Percentiles rank a stretch among this genome's conserved stretches.
Evolutionary conservation across 2,888 invertebrate species (phyloP).

Genomic region (Eristalinus aeneus): DNA sequence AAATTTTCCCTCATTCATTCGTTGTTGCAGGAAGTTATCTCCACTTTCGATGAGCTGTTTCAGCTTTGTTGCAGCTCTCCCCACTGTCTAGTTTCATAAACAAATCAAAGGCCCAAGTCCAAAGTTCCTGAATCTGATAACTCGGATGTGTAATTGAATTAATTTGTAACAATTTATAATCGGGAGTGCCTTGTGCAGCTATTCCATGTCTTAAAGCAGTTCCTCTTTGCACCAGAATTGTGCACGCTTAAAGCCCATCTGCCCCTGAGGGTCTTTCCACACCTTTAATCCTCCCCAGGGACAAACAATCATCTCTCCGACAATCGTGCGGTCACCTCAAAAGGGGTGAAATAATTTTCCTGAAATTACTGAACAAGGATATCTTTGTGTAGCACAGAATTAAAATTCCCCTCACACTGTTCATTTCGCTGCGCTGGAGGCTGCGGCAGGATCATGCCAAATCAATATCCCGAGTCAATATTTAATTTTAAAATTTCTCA

Average conservation of each 20-base stretch:
- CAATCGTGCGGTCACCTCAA: background rate
- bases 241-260: background rate
- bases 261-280: too few species aligned
- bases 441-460: constrained; percentile 13
- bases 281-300: background rate
- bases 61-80: background rate
- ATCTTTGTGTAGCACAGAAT: background rate
- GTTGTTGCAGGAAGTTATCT: too few species aligned
- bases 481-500: constrained; percentile 48
- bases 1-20: too few species aligned
- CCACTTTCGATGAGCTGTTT: too few species aligned
- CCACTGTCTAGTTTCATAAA: background rate
- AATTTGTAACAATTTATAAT: background rate
- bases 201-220: background rate
- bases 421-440: background rate
- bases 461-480: constrained; percentile 60
- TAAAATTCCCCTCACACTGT: background rate
- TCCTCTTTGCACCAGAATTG: too few species aligned
- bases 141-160: background rate
- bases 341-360: background rate
- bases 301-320: background rate
- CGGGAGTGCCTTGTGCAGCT: background rate
- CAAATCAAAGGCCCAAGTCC: background rate
- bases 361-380: background rate
- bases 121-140: background rate